phyloP scores from a whole-genome alignment of 2,888 invertebrate species.

The Oscheius sp. region DNA sequence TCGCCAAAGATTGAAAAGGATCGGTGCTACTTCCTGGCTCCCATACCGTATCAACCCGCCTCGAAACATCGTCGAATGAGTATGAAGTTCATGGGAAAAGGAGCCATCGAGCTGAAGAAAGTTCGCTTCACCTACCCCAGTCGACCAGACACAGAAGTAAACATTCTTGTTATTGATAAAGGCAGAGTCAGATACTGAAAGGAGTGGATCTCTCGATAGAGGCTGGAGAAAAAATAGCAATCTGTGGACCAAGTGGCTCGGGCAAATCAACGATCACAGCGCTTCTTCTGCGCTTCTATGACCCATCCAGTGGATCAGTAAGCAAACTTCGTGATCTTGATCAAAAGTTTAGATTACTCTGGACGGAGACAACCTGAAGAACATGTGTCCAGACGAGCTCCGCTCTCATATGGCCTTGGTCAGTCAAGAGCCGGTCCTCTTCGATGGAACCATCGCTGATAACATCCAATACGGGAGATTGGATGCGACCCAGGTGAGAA shows the following conservation, averaged over 20 bases:
- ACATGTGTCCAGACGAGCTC: constrained; percentile 71
- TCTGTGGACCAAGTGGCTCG: constrained; percentile 70
- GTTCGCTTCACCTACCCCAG: constrained; percentile 88
- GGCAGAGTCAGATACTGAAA: constrained; percentile 55
- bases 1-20: constrained; percentile 56
- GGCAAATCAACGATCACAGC: constrained; percentile 71
- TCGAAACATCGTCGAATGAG: constrained; percentile 53
- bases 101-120: constrained; percentile 79
- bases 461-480: constrained; percentile 70
- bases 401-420: constrained; percentile 75
- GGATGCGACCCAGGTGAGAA: constrained; percentile 59
- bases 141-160: constrained; percentile 77
- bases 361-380: constrained; percentile 73
- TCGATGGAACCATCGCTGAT: constrained; percentile 71
- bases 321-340: neutral
- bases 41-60: constrained; percentile 39
- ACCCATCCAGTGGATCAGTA: constrained; percentile 64
- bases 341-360: constrained; percentile 63
- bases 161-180: neutral
- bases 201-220: constrained; percentile 62
- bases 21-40: constrained; percentile 47
- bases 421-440: constrained; percentile 75
- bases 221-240: constrained; percentile 70
- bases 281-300: constrained; percentile 70
- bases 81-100: constrained; percentile 61